phyloP scores from a whole-genome alignment of 2,113 vertebrate species.

The Phylloscopus trochilus region DNA sequence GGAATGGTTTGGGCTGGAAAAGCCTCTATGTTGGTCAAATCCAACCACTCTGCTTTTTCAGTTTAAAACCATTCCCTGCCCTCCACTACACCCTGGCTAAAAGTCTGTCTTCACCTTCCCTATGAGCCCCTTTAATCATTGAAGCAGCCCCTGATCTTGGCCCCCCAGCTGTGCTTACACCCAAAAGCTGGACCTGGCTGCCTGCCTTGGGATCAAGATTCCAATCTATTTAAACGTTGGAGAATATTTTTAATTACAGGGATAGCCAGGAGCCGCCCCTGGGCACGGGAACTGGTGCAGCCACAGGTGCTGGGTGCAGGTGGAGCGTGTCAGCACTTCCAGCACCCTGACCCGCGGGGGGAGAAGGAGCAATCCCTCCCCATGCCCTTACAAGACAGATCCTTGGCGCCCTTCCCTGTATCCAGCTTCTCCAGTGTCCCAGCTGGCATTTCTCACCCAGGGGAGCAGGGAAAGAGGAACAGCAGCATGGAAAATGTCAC shows the following conservation, averaged over 20 bases:
- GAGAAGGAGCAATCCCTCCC: neutral
- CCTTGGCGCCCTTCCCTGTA: neutral
- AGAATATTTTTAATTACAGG: constrained; percentile 35
- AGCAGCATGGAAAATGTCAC: neutral
- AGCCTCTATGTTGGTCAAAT: neutral
- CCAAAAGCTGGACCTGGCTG: neutral
- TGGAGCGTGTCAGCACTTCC: neutral
- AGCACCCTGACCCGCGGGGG: rapidly evolving
- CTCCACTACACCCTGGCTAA: rapidly evolving
- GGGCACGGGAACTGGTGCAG: neutral
- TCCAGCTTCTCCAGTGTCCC: neutral
- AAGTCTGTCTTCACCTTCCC: neutral
- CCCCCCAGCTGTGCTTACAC: neutral
- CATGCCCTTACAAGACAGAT: neutral
- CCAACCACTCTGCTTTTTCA: neutral
- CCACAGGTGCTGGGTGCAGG: neutral
- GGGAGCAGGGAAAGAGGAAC: no score
- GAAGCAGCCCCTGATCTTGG: neutral
- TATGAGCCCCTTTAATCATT: rapidly evolving
- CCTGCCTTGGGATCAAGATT: neutral
- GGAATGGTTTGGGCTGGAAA: neutral
- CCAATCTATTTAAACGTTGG: neutral
- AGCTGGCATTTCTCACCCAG: neutral
- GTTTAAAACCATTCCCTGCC: neutral
- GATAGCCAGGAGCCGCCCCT: neutral